These are phyloP conservation scores for Falco punctatus DNA, from an alignment of 2,113 vertebrate species.

Conservation along the genomic window DNA sequence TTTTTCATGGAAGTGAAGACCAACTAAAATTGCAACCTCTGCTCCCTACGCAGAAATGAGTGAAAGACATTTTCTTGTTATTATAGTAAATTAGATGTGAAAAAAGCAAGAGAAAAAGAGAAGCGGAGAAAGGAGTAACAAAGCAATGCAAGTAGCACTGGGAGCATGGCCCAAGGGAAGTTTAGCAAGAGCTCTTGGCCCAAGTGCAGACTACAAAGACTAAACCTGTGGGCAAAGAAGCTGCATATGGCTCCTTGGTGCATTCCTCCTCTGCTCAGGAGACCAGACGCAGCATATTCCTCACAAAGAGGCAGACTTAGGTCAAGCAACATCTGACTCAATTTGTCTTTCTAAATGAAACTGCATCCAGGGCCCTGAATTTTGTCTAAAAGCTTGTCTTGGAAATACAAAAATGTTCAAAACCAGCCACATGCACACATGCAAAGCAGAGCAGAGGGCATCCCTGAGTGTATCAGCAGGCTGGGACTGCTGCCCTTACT, in stretches of 20 bases:
- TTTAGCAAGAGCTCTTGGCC: neutral
- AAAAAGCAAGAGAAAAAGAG: neutral
- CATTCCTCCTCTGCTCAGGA: neutral
- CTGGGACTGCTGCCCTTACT: neutral
- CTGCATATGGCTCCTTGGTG: accelerated
- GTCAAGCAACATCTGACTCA: neutral
- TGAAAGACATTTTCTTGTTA: neutral
- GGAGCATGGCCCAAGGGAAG: neutral
- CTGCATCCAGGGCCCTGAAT: neutral
- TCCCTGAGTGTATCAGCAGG: neutral
- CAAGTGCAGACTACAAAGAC: neutral
- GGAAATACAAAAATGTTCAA: neutral
- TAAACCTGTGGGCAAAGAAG: neutral
- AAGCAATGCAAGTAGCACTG: neutral
- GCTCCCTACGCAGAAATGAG: neutral
- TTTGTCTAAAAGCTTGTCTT: neutral
- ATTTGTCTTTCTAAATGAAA: neutral
- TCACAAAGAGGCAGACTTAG: neutral
- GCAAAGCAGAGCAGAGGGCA: neutral
- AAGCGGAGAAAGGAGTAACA: neutral
- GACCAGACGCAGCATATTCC: accelerated
- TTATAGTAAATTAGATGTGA: neutral
- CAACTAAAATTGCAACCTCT: neutral
- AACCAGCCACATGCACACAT: neutral
- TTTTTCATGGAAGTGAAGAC: neutral